phyloP scores from a whole-genome alignment of 2,888 invertebrate genomes.

The Coremacera marginata region DNA sequence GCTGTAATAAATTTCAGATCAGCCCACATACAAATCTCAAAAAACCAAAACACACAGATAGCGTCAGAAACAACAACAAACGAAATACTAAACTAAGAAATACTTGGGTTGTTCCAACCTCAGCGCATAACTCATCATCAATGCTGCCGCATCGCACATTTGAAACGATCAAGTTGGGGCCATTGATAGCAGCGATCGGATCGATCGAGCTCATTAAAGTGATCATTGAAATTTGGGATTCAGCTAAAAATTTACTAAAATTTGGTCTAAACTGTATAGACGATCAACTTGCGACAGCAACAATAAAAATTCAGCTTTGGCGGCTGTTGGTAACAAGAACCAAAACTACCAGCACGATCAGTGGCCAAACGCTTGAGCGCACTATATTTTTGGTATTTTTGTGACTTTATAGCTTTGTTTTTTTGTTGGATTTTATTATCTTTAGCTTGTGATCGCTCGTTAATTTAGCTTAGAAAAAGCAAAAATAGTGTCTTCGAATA shows the following conservation, averaged over 20 bases:
- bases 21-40: slow-evolving; percentile 51
- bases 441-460: slow-evolving; percentile 32
- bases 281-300: slow-evolving; percentile 1
- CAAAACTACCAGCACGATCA: slow-evolving; percentile 2
- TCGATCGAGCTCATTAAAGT: slow-evolving; percentile 21
- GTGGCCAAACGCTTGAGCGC: slow-evolving; percentile 13
- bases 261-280: neutral
- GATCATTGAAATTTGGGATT: neutral
- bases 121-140: slow-evolving; percentile 35
- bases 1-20: slow-evolving; percentile 57
- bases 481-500: slow-evolving; percentile 15
- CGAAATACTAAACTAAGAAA: neutral
- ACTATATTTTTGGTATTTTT: slow-evolving; percentile 13
- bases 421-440: slow-evolving; percentile 38
- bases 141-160: neutral
- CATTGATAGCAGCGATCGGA: neutral
- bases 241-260: neutral
- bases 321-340: slow-evolving; percentile 13
- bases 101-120: slow-evolving; percentile 13
- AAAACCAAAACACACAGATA: slow-evolving; percentile 7
- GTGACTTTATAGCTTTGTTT: slow-evolving; percentile 20
- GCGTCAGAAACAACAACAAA: neutral
- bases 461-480: slow-evolving; percentile 38
- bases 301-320: slow-evolving; percentile 7
- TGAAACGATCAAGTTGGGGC: neutral